Evolutionary conservation across 2,888 invertebrate genomes (phyloP), one percentile per base, ranked within the genome.

Genomic region (Hirtodrosophila confusa): DNA sequence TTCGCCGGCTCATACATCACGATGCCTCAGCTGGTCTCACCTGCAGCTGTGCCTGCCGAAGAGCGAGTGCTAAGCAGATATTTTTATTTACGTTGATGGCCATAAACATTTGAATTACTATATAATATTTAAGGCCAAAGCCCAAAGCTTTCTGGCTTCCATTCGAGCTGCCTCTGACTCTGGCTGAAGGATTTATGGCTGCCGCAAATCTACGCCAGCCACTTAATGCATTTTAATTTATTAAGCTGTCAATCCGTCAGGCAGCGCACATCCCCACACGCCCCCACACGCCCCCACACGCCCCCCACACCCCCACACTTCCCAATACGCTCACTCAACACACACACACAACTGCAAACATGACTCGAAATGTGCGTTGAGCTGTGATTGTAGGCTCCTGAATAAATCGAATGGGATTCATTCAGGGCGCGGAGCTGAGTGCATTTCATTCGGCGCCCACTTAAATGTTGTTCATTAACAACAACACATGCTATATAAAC

Each of bases 41-140:
- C 61, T 69, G 65, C 74, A 65, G 69, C 55, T 65, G 74, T 53
- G 74, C 54, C 48, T 17, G 33, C 8, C 17, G 45, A 44, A 58
- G 48, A 39, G 54, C 39, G 57, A 64, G 56, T 50, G 74, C 68
- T 82, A 69, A 73, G 77, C 75, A 78, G 80, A 86, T 84, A 80
- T 74, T 85, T 75, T 85, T 85, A 84, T 86, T 85, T 80, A 77
- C 84, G 84, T 75, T 86, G 84, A 86, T 84, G 80, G 80, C 86
- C 78, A 86, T 84, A 86, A 86, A 86, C 80, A 84, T 84, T 84
- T 84, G 84, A 85, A 85, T 86, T 85, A 85, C 86, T 86, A 80
- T 86, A 80, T 85, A 75, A 86, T 86, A 77, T 80, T 83, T 84
- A 84, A 80, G 80, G 66, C 53, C 54, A 47, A 64, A 63, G 75